Conservation (phyloP, 2,888 invertebrate species). For the Acronicta leporina region DNA sequence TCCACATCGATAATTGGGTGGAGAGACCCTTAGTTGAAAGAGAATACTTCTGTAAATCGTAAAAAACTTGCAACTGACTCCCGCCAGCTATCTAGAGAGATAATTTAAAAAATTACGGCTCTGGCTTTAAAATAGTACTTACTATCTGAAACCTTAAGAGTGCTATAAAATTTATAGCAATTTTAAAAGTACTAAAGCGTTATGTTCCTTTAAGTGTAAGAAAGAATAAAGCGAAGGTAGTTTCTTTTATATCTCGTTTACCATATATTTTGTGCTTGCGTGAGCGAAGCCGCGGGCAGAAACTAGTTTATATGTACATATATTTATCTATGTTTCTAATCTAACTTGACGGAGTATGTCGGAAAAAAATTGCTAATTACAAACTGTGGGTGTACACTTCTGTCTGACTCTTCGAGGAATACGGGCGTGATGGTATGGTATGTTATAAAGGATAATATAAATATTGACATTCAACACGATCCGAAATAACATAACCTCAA, state of each 20-base stretch:
- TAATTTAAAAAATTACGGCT: slow-evolving; percentile 26
- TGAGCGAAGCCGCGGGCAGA: too few species aligned
- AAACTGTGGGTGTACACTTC: too few species aligned
- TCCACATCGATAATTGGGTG: too few species aligned
- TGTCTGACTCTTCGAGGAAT: too few species aligned
- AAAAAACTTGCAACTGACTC: slow-evolving; percentile 11
- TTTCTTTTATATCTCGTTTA: slow-evolving; percentile 3
- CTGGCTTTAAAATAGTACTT: slow-evolving; percentile 24
- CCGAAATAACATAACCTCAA: slow-evolving; percentile 6
- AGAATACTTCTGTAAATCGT: slow-evolving; percentile 6
- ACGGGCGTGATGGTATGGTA: too few species aligned
- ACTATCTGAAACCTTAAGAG: slow-evolving; percentile 25
- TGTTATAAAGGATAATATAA: neutral
- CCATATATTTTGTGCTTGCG: too few species aligned
- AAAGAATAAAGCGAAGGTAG: slow-evolving; percentile 13
- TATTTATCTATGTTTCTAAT: too few species aligned
- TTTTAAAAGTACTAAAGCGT: slow-evolving; percentile 35
- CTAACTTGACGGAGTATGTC: too few species aligned
- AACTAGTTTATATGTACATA: too few species aligned
- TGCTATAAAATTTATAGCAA: slow-evolving; percentile 40
- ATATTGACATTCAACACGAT: neutral
- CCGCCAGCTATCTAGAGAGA: slow-evolving; percentile 8
- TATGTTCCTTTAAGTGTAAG: slow-evolving; percentile 23
- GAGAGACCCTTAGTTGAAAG: neutral
- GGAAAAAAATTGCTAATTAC: too few species aligned